A percentile compares a stretch with the other conserved stretches of the same genome.
Evolutionary conservation across 1,140 invertebrate species (phyloP).

Genomic region (Drosophila insularis): DNA sequence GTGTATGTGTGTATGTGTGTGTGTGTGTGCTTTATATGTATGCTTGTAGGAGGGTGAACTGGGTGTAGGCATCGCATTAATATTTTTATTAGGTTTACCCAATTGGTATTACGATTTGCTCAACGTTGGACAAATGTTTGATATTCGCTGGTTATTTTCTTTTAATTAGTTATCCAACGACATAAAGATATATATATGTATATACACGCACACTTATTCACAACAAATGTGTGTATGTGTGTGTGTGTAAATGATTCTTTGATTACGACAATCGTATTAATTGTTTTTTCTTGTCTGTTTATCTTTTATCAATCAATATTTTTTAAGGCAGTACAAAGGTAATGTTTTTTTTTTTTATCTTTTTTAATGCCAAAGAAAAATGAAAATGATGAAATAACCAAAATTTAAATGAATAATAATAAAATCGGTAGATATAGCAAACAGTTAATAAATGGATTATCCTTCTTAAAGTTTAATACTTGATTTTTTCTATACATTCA

Average conservation of each 20-base stretch:
- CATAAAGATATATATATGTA: background rate
- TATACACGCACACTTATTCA: background rate
- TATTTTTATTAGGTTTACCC: slow-evolving; percentile 60
- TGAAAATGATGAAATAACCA: background rate
- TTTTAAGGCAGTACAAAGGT: background rate
- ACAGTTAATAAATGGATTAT: background rate
- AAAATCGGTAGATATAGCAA: background rate
- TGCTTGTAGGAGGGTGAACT: background rate
- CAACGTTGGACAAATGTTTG: slow-evolving; percentile 27
- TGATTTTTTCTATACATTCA: no score
- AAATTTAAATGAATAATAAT: background rate
- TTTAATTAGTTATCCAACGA: slow-evolving; percentile 51
- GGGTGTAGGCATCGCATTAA: slow-evolving; percentile 39
- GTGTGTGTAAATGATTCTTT: slow-evolving; percentile 14
- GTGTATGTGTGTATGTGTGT: background rate
- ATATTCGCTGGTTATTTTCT: slow-evolving; percentile 31
- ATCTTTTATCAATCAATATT: slow-evolving; percentile 42
- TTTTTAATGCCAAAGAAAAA: no score
- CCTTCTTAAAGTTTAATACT: background rate
- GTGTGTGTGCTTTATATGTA: slow-evolving; percentile 3
- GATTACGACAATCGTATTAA: slow-evolving; percentile 57
- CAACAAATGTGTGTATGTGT: background rate
- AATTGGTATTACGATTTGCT: slow-evolving; percentile 33
- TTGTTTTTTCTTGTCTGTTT: slow-evolving; percentile 45
- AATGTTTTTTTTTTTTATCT: background rate